Evolutionary conservation across 2,888 invertebrate genomes (phyloP), one percentile per base, ranked within the genome.

Genomic region (Odontocolon sp.): DNA sequence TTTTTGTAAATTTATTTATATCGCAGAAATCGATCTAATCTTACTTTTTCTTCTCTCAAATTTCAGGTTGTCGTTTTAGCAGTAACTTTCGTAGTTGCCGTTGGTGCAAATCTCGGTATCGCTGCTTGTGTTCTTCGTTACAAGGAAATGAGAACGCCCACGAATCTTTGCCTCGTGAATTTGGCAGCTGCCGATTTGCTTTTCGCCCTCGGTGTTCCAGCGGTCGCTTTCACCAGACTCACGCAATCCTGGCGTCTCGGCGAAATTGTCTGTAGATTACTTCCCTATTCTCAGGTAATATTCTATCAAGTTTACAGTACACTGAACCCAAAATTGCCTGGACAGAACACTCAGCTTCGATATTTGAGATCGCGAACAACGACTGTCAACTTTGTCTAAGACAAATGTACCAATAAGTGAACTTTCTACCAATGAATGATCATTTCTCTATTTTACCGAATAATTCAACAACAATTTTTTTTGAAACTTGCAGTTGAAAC

Each of bases 141-240:
- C 82, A 86, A 91, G 40, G 92, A 92, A 82, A 92, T 92, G 91
- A 88, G 91, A 82, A 92, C 93, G 33, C 92, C 93, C 72, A 92
- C 92, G 77, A 93, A 93, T 85, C 91, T 92, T 81, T 92, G 92
- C 86, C 90, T 93, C 64, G 90, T 92, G 80, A 93, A 93, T 86
- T 87, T 93, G 83, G 94, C 94, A 9, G 93, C 93, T 74, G 93
- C 95, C 18, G 95, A 95, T 89, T 89, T 94, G 73, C 85, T 93
- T 56, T 93, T 93, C 83, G 91, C 92, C 18, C 80, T 91, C 26
- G 92, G 92, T 40, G 92, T 92, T 78, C 93, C 93, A 2, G 91
- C 91, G 4, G 91, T 93, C 54, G 92, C 92, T 14, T 91, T 91
- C 79, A 91, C 92, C 3, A 89, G 93, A 73, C 83, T 92, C n/a